A percentile compares a stretch with the other conserved stretches of the same genome.
Conservation (phyloP, 2,888 invertebrate species). For the Tryphoninae sp. region DNA sequence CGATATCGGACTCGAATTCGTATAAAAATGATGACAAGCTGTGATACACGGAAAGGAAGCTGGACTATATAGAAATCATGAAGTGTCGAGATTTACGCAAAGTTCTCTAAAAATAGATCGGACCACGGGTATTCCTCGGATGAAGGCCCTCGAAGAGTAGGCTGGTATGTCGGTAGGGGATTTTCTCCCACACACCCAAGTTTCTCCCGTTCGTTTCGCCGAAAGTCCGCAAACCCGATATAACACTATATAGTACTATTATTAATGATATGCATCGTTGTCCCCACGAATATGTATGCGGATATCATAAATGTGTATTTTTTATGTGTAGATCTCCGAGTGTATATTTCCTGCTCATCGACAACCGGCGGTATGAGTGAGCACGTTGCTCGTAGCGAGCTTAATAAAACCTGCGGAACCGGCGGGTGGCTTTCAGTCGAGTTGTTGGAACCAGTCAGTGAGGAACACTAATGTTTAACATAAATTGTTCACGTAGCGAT, state of each 20-base stretch:
- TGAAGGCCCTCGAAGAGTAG: slow-evolving; percentile 11
- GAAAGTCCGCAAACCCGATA: background rate
- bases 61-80: background rate
- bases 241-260: background rate
- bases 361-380: slow-evolving; percentile 11
- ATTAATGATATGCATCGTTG: slow-evolving; percentile 9
- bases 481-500: background rate
- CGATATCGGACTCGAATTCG: no score
- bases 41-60: background rate
- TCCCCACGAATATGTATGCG: background rate
- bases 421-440: slow-evolving; percentile 44
- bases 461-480: slow-evolving; percentile 1
- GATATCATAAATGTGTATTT: no score
- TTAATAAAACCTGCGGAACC: slow-evolving; percentile 48
- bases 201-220: background rate
- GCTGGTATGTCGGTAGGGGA: slow-evolving; percentile 11
- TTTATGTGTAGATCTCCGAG: background rate
- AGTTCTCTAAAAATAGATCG: slow-evolving; percentile 23
- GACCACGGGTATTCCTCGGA: slow-evolving; percentile 28
- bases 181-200: slow-evolving; percentile 12
- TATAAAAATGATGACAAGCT: no score
- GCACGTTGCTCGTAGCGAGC: slow-evolving; percentile 37
- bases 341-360: background rate
- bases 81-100: background rate
- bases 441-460: slow-evolving; percentile 27